phyloP scores from a whole-genome alignment of 2,797 vertebrate species.

The Sylvia borin region DNA sequence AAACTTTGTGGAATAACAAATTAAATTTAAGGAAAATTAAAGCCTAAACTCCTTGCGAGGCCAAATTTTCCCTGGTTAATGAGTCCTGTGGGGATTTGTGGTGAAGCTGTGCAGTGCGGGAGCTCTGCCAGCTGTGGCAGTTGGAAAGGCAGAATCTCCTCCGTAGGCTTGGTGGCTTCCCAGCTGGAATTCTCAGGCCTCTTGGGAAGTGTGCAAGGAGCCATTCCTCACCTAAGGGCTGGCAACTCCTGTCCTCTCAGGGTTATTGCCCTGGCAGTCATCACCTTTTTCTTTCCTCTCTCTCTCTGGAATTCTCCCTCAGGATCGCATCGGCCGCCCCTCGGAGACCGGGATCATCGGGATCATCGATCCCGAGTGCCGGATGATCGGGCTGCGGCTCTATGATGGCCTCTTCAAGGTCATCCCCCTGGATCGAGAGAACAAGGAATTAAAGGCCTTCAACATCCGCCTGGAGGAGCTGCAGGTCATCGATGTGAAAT shows the following conservation, averaged over 20 bases:
- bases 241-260: no score
- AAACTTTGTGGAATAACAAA: background rate
- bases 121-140: background rate
- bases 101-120: background rate
- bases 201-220: background rate
- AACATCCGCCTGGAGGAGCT: constrained; percentile 97
- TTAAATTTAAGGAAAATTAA: background rate
- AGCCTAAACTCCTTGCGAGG: background rate
- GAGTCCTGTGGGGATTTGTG: fast-evolving
- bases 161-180: background rate
- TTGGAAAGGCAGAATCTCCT: background rate
- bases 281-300: fast-evolving
- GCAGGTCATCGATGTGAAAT: constrained; percentile 98
- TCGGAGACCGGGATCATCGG: constrained; percentile 98
- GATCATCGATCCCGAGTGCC: constrained; percentile 96
- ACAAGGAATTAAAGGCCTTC: constrained; percentile 96
- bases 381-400: constrained; percentile 96
- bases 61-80: fast-evolving
- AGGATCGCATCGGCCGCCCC: constrained; percentile 95
- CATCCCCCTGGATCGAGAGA: constrained; percentile 94
- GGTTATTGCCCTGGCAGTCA: fast-evolving
- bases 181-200: background rate
- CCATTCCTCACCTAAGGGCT: background rate
- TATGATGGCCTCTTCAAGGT: constrained; percentile 98
- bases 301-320: fast-evolving